Base-by-base conservation (phyloP, 2,113 vertebrate species). In the Chinchilla lanigera region DNA sequence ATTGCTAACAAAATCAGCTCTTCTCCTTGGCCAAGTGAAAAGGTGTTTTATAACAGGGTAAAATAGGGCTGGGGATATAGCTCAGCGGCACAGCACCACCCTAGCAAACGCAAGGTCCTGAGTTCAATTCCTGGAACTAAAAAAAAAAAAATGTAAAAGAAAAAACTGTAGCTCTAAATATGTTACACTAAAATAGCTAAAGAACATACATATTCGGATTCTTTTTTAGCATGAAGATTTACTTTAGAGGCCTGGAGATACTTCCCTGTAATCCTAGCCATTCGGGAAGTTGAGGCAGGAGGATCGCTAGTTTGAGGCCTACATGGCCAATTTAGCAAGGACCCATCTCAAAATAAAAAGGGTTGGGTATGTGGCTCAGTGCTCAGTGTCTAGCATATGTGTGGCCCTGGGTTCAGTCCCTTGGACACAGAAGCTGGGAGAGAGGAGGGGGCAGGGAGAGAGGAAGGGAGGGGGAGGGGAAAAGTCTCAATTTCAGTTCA, bases 101-200 rank as follows among this genome's bases (percentile, higher is more conserved):
- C 60, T 61, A 22, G 60, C 60, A 61, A 61, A 8, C 3, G 7
- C 26, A 24, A 22, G 26, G 22, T 61, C 24, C 60, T 61, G 60
- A 61, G 22, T 61, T 61, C 60, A 26, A 61, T 61, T 28, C 24
- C 60, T 26, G 24, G 60, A 26, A 61, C 60, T 7, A 60, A 60
- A 60, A 60, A 58, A 61, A 61, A 20, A 30, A 86, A 82, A 22
- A 12, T 24, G 52, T 30, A 73, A 94, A 91, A 96, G 47, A 61
- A 96, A 87, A 73, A 94, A 47, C 16, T 81, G 33, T 52, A 89
- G 12, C 17, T 56, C 35, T 78, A 80, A 96, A 81, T 54, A 89
- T 41, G 38, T 82, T 69, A 82, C 17, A 81, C 61, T 95, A 26
- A 94, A 96, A 82, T 54, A 33, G 19, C n/a, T 38, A 47, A 81